These are phyloP conservation scores for Seriola dumerili DNA, from an alignment of 2,113 vertebrate species.

Conservation along the genomic window DNA sequence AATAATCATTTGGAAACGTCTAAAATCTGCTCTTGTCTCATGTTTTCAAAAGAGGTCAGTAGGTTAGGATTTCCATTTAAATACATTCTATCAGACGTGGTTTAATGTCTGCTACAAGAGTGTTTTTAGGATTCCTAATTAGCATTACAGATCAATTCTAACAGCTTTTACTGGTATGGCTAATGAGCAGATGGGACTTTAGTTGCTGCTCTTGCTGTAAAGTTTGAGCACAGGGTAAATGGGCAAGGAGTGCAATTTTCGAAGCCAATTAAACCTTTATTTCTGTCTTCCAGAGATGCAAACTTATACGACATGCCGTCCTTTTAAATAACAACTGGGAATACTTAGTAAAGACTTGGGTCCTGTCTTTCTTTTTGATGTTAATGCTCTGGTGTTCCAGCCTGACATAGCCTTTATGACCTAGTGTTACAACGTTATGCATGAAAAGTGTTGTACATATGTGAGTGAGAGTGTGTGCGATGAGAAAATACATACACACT, in stretches of 20 bases:
- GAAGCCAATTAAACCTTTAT: conserved; percentile 6
- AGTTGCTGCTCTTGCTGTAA: neutral
- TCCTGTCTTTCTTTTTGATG: neutral
- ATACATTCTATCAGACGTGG: neutral
- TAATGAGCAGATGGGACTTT: conserved; percentile 29
- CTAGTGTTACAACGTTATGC: neutral
- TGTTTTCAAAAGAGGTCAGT: conserved; percentile 19
- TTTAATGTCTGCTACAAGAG: neutral
- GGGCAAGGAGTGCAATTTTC: neutral
- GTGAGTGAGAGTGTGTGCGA: conserved; percentile 40
- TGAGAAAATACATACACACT: conserved; percentile 87
- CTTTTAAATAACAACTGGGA: conserved; percentile 2
- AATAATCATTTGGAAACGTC: conserved; percentile 7
- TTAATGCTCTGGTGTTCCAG: neutral
- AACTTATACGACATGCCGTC: neutral
- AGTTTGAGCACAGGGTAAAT: neutral
- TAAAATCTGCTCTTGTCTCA: neutral
- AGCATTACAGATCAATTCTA: conserved; percentile 21
- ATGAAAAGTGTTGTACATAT: neutral
- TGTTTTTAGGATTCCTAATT: conserved; percentile 16
- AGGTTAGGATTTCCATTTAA: neutral
- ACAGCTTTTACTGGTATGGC: conserved; percentile 6
- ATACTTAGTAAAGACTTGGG: neutral
- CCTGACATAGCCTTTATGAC: neutral
- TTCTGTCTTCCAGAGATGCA: neutral